These are phyloP conservation scores for Bagarius yarrelli DNA, from an alignment of 2,113 vertebrate species.

Conservation along the genomic window DNA sequence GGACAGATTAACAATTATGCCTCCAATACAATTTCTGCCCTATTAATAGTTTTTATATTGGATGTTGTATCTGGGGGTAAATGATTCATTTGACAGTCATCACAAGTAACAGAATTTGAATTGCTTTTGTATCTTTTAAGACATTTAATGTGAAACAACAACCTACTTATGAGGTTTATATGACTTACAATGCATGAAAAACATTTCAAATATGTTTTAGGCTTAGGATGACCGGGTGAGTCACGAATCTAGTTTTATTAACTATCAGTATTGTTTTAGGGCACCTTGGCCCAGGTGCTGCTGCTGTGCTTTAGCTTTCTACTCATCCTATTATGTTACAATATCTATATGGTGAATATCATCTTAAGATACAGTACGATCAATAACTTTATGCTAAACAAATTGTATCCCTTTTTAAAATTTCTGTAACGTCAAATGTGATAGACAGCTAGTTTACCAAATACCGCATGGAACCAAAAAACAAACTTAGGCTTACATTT, in stretches of 20 bases:
- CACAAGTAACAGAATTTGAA: not conserved
- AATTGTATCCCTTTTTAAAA: no score
- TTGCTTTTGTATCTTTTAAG: not conserved
- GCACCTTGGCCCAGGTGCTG: not conserved
- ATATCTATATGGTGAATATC: not conserved
- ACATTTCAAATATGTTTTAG: not conserved
- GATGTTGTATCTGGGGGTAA: not conserved
- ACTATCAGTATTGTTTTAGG: not conserved
- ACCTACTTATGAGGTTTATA: not conserved
- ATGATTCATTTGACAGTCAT: not conserved
- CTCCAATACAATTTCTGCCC: no score
- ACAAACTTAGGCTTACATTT: not conserved
- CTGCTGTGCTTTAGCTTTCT: not conserved
- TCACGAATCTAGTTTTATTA: not conserved
- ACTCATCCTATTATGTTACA: not conserved
- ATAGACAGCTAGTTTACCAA: slow-evolving; percentile 7
- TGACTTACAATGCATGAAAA: not conserved
- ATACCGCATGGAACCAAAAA: not conserved
- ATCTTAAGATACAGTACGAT: not conserved
- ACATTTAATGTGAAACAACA: not conserved
- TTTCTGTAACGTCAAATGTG: not conserved
- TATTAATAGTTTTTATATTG: not conserved
- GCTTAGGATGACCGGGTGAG: not conserved
- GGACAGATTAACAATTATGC: not conserved
- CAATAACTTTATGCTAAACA: not conserved